phyloP scores from a whole-genome alignment of 2,888 invertebrate species.

The Tenthredo distinguenda region DNA sequence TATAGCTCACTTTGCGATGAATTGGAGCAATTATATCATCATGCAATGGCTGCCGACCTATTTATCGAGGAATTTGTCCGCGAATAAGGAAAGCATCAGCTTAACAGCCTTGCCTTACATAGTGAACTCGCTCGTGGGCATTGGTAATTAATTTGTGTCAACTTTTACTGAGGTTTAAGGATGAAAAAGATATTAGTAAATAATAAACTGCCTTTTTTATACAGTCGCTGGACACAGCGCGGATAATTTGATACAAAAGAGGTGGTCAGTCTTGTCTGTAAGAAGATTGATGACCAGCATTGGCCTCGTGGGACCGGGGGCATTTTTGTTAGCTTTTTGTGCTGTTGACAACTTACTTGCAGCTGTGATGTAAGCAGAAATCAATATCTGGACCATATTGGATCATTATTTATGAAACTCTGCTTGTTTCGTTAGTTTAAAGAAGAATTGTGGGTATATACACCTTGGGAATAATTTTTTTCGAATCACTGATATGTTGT shows the following conservation, averaged over 20 bases:
- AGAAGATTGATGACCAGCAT: conserved; percentile 86
- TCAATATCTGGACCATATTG: neutral
- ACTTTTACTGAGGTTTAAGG: neutral
- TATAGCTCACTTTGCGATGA: conserved; percentile 89
- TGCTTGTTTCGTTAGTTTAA: neutral
- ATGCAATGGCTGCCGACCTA: conserved; percentile 91
- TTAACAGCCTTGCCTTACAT: conserved; percentile 88
- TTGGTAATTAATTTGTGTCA: conserved; percentile 79
- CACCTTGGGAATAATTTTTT: neutral
- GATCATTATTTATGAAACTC: neutral
- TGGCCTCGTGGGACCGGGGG: conserved; percentile 86
- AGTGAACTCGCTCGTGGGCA: conserved; percentile 86
- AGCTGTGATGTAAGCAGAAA: conserved; percentile 83
- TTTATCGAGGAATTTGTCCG: conserved; percentile 83
- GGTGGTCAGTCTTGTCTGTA: conserved; percentile 85
- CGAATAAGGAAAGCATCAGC: conserved; percentile 85
- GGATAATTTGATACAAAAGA: conserved; percentile 82
- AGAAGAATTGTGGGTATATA: neutral
- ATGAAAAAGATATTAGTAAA: neutral
- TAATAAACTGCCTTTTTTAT: conserved; percentile 54
- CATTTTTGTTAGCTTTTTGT: conserved; percentile 86
- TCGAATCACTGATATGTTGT: too few relatives aligned
- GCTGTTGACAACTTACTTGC: conserved; percentile 85
- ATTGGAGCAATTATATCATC: conserved; percentile 89
- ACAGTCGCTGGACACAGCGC: conserved; percentile 86